Base-by-base conservation (phyloP, 2,888 invertebrate genomes). In the Torymus auratus region DNA sequence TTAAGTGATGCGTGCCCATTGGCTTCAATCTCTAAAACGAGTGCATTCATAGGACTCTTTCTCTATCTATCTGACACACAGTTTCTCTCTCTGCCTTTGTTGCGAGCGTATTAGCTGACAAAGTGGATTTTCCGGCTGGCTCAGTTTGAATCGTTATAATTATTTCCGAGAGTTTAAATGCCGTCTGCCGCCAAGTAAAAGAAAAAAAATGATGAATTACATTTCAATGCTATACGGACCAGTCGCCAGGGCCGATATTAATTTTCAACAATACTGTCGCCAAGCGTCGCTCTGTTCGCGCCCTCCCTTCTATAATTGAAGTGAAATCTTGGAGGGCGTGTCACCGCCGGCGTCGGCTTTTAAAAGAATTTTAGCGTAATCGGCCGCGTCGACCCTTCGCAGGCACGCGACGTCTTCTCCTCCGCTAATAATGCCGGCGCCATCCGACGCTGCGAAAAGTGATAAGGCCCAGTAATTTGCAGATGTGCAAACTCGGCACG, bases 211-310 rank as follows among this genome's bases (percentile, higher is more conserved):
- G 62, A 65, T 62, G 4, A 62, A 23, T 20, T 71, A 61, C 50
- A 71, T 61, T 71, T 71, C 60, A 61, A 61, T 52, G 20, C 52
- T 28, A 28, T 28, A 28, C 28, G 28, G 3, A 5, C 13, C 2
- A 2, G 13, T 5, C 14, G 17, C 10, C 11, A 4, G 7, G 56
- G 56, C 23, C 28, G 68, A 75, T 75, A 61, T 75, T 68, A 75
- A 75, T 75, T 75, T 65, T 60, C 17, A n/a, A 73, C 62, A 72
- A 72, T 61, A 12, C 15, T 62, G 13, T n/a, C 41, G 50, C 17
- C 28, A 28, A 28, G 28, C 28, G 10, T 62, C 61, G 23, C 11
- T 62, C 23, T 2, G 20, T 55, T 55, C 14, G 7, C 13, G 55
- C 7, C 7, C n/a, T 55, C 55, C 12, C 20, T 13, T 20, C 20